Base-by-base conservation (phyloP, 2,888 invertebrate species). In the Nephrotoma flavescens region DNA sequence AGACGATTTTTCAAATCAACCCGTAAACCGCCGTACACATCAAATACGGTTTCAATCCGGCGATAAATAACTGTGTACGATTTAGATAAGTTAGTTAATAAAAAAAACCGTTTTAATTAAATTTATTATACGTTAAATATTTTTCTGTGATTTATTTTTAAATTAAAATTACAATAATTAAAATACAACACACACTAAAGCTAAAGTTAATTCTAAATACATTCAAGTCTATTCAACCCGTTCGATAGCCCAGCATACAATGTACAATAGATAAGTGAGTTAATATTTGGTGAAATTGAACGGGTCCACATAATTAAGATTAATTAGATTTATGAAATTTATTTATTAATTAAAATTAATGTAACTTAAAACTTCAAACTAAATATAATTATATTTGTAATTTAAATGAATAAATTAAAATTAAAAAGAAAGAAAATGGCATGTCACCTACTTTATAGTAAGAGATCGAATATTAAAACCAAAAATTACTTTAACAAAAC, bases 1-100 rank as follows among this genome's bases (percentile, higher is more conserved):
- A 88, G 90, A 11, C 89, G 89, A 84, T 89, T 92, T 87, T 91
- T 90, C 87, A 91, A 90, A 87, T 90, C 45, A 5, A 47, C 86
- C 41, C n/a, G 52, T 11, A 86, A 86, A 31, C 47, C 86, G 19
- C 86, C 86, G 19, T 86, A 41, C 47, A 31, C 86, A 47, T 19
- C 47, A 11, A 86, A 45, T 52, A 86, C 52, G 31, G 47, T 86
- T 41, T 86, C 86, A 41, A 86, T 86, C 11, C 45, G 86, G 11
- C 45, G 86, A 85, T 85, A 44, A 45, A 83, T 52, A 15, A 15
- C 1, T 47, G 12, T 47, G 12, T 9, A 12, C 9, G 47, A 47
- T 47, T 2, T 47, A 9, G 12, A 12, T 12, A 52, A 52, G 15
- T 15, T 15, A 52, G 4, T 52, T 52, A 15, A 45, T 45, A 12